phyloP scores from a whole-genome alignment of 1,140 invertebrate species.

The Zaprionus gabonicus region DNA sequence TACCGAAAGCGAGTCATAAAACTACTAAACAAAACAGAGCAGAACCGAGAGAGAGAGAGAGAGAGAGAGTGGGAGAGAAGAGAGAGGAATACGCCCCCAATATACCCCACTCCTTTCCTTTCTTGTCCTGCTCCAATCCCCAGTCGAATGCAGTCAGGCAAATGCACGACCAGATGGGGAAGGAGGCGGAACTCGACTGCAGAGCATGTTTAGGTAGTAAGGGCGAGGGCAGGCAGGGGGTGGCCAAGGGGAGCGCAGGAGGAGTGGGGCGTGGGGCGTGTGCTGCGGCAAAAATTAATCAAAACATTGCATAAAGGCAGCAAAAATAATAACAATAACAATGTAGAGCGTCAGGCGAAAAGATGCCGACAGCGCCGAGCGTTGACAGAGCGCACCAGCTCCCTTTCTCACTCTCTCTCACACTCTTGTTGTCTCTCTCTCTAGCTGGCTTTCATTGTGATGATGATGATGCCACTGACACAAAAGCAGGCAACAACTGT shows the following conservation, averaged over 20 bases:
- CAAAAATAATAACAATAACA: slow-evolving; percentile 83
- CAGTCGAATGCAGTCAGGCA: slow-evolving; percentile 70
- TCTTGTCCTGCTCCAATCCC: background rate
- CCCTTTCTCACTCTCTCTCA: background rate
- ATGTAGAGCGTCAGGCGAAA: slow-evolving; percentile 78
- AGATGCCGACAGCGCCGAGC: slow-evolving; percentile 62
- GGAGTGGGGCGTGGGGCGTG: slow-evolving; percentile 2
- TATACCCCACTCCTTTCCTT: slow-evolving; percentile 1
- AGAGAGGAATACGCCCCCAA: background rate
- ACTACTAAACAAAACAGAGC: slow-evolving; percentile 75
- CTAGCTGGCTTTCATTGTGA: slow-evolving; percentile 46
- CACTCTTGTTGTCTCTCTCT: background rate
- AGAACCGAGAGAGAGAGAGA: background rate
- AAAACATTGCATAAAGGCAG: slow-evolving; percentile 82
- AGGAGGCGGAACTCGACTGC: background rate
- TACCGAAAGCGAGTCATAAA: slow-evolving; percentile 77
- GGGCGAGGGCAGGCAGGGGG: slow-evolving; percentile 3
- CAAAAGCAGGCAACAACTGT: slow-evolving; percentile 82
- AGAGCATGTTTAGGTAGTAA: slow-evolving; percentile 1
- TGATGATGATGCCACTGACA: slow-evolving; percentile 80
- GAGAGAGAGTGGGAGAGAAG: background rate
- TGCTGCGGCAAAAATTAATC: slow-evolving; percentile 80
- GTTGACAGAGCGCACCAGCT: slow-evolving; percentile 57
- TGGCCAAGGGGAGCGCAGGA: background rate
- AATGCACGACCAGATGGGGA: slow-evolving; percentile 54